Conservation (phyloP, 2,888 invertebrate species). For the Polydrusus tereticollis region DNA sequence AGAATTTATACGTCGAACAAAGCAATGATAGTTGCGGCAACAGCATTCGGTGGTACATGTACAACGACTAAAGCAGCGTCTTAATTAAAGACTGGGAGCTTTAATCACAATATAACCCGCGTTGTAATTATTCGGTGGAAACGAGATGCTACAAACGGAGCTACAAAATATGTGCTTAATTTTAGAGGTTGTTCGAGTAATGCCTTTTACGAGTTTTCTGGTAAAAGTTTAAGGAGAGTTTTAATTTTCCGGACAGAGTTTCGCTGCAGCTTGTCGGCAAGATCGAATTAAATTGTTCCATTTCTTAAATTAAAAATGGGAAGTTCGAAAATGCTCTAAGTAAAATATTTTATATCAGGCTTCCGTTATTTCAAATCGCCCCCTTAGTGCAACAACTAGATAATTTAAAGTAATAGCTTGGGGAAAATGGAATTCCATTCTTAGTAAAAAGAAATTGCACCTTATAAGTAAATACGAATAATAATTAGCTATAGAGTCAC, state of each 20-base stretch:
- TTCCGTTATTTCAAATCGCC: no score
- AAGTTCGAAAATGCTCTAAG: no score
- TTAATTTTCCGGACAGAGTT: conserved; percentile 28
- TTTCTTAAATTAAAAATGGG: not conserved
- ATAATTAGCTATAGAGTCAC: no score
- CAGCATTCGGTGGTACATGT: conserved; percentile 41
- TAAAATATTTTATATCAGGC: no score
- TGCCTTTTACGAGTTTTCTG: conserved; percentile 41
- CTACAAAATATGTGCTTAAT: conserved; percentile 47
- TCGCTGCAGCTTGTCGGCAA: not conserved
- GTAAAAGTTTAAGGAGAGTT: conserved; percentile 34
- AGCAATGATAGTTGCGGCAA: conserved; percentile 45
- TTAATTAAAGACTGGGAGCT: conserved; percentile 49
- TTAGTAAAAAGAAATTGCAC: no score
- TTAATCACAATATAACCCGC: conserved; percentile 49
- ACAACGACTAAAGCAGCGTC: conserved; percentile 45
- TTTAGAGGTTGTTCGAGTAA: conserved; percentile 41
- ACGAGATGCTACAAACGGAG: conserved; percentile 45
- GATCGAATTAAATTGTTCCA: not conserved
- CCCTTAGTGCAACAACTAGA: no score
- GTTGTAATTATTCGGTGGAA: conserved; percentile 46
- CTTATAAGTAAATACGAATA: no score
- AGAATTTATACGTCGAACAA: conserved; percentile 42
- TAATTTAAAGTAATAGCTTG: no score
- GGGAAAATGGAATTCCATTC: no score